phyloP scores from a whole-genome alignment of 1,140 invertebrate species.

The Babylonia areolata region DNA sequence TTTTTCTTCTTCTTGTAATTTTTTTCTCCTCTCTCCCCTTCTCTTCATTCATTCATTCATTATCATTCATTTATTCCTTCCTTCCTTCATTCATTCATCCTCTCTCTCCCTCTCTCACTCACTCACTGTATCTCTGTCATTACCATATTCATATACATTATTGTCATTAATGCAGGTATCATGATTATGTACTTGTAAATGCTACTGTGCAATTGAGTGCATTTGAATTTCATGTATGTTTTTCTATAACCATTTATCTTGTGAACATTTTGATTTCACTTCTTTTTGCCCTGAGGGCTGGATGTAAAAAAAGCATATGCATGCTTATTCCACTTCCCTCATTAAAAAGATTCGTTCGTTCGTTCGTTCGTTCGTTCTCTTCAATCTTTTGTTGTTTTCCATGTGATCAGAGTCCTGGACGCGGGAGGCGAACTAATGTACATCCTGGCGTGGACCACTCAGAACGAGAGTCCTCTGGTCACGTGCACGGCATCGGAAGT shows the following conservation, averaged over 20 bases:
- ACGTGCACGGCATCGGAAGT: conserved; percentile 5
- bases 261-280: not conserved
- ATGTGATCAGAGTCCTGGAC: not conserved
- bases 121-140: not conserved
- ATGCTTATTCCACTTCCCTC: too few relatives aligned
- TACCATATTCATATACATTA: not conserved
- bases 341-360: too few relatives aligned
- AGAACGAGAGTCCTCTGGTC: conserved; percentile 6
- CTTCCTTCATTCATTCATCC: not conserved
- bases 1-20: not conserved
- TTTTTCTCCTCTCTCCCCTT: not conserved
- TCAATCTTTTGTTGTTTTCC: not conserved
- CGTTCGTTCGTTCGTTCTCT: too few relatives aligned
- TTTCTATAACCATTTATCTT: not conserved
- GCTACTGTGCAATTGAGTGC: too few relatives aligned
- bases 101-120: not conserved
- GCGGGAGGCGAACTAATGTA: not conserved
- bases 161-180: not conserved
- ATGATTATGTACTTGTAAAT: too few relatives aligned
- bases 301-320: too few relatives aligned
- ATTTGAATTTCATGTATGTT: too few relatives aligned
- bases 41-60: not conserved
- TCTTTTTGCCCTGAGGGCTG: not conserved
- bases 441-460: not conserved
- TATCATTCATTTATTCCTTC: not conserved